Evolutionary conservation across 2,797 vertebrate genomes (phyloP), one percentile per base, ranked within the genome.

Genomic region (Psittacula echo): DNA sequence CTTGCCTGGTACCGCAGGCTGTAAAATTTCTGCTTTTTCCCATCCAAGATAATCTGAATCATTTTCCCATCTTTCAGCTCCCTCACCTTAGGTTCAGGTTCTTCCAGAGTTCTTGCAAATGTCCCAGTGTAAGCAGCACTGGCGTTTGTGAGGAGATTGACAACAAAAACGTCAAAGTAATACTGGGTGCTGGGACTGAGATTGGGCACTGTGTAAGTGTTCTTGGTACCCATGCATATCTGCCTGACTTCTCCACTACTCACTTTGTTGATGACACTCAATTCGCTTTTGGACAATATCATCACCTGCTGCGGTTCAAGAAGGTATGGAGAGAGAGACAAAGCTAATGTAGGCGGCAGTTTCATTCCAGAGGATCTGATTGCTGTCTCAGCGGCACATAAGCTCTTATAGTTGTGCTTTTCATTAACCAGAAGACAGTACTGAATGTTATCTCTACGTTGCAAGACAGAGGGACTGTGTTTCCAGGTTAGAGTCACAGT

Each of bases 101-200:
- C 98, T 91, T 98, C 97, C 19, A 99, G 98, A 2, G 99, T 99
- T 54, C 94, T 98, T 64, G 98, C 98, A 4, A 97, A 98, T 0
- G 98, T 97, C n/a, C 99, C 99, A 0, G 97, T 98, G 93, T 99
- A 99, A 0, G 98, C 97, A 4, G 89, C 87, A 2, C 98, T 99
- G 67, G 98, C 98, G 1, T 98, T 97, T 11, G 99, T 99, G 45
- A 98, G 88, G 77, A 97, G 97, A 83, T 99, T 98, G 4, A 98
- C 97, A 64, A 98, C 98, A 50, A 99, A 99, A n/a, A 99, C 97
- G 1, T 99, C 99, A 56, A 99, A 99, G 96, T 99, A 99, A 91
- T 99, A 99, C 74, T 98, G 98, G 6, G 98, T 98, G 93, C 98
- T 98, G 9, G 99, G 98, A 60, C 98, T 97, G 82, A 99, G 98